phyloP scores from a whole-genome alignment of 1,140 invertebrate genomes.

The Drosophila bocqueti region DNA sequence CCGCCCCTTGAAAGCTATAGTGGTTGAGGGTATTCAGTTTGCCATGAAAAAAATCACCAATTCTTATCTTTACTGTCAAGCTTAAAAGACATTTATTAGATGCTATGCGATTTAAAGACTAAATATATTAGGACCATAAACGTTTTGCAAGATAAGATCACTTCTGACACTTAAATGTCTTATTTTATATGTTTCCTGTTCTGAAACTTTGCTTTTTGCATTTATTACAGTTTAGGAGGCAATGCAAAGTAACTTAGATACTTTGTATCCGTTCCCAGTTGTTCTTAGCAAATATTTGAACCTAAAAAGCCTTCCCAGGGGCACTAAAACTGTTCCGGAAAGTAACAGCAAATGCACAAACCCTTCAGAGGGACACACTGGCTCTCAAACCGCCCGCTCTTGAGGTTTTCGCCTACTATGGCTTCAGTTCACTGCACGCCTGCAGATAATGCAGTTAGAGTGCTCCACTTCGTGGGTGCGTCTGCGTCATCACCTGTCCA shows the following conservation, averaged over 20 bases:
- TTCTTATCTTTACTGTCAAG: slow-evolving; percentile 1
- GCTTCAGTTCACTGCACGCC: slow-evolving; percentile 28
- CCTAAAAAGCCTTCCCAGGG: background rate
- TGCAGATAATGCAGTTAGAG: slow-evolving; percentile 34
- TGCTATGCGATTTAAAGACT: background rate
- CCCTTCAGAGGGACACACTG: background rate
- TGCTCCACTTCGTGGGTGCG: slow-evolving; percentile 22
- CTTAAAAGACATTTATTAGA: background rate
- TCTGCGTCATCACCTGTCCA: slow-evolving; percentile 1
- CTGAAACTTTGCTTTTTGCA: background rate
- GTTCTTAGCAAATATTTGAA: background rate
- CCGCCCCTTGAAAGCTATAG: background rate
- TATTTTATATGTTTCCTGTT: background rate
- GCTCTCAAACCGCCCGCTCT: background rate
- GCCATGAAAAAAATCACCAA: background rate
- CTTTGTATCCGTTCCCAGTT: background rate
- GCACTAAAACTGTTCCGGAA: no score
- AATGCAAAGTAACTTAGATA: background rate
- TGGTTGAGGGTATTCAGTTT: background rate
- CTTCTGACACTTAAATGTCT: background rate
- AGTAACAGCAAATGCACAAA: background rate
- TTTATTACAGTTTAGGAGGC: background rate
- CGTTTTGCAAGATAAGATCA: background rate
- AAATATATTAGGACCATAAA: background rate
- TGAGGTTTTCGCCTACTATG: slow-evolving; percentile 25